phyloP scores from a whole-genome alignment of 2,797 vertebrate species.

The Aratinga solstitialis region DNA sequence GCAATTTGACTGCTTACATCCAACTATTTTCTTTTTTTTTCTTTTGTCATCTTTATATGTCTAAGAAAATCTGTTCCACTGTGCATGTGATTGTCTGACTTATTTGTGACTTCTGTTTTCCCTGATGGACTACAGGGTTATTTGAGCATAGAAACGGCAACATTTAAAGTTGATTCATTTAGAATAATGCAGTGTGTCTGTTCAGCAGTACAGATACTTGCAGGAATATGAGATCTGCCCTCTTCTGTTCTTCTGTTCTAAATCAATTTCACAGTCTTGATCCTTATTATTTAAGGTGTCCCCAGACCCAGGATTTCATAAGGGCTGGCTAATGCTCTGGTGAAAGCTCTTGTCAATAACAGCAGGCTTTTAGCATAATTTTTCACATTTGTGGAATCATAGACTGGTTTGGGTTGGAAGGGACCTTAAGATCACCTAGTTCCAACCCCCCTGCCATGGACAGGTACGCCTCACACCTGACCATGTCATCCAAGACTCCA shows the following conservation, averaged over 20 bases:
- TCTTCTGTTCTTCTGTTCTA: constrained; percentile 5
- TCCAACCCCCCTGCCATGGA: not conserved
- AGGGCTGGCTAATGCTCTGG: not conserved
- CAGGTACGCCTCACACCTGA: not conserved
- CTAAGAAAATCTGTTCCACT: not conserved
- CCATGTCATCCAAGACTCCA: not conserved
- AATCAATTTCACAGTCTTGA: constrained; percentile 24
- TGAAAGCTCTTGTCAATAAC: not conserved
- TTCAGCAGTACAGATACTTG: not conserved
- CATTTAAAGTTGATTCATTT: not conserved
- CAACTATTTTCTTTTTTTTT: not conserved
- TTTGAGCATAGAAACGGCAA: not conserved
- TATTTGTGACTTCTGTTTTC: not conserved
- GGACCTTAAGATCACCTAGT: not conserved
- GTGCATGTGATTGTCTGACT: not conserved
- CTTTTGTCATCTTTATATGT: not conserved
- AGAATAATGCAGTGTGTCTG: not conserved
- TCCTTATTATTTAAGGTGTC: constrained; percentile 15
- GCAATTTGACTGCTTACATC: not conserved
- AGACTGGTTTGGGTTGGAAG: not conserved
- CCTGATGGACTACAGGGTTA: not conserved
- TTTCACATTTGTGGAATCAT: not conserved
- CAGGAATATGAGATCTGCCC: not conserved
- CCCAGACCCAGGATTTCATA: not conserved
- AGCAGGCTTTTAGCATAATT: not conserved